Evolutionary conservation across 2,888 invertebrate species (phyloP), one percentile per base, ranked within the genome.

Genomic region (Drosophila phalerata): DNA sequence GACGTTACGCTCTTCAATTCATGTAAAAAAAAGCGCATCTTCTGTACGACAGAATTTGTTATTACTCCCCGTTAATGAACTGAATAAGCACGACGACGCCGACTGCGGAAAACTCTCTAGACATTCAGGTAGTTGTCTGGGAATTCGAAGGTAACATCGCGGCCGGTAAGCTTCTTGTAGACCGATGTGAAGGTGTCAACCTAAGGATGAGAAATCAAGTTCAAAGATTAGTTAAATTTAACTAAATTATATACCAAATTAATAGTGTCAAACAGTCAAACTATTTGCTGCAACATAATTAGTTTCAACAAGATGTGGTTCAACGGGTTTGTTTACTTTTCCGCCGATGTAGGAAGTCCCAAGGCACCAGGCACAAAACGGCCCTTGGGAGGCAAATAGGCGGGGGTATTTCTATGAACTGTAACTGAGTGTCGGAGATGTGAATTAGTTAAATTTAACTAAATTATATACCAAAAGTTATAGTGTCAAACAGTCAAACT

Each of bases 121-220:
- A 87, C 88, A 82, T 93, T 97, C 96, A 97, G 96, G 95, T 97
- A 97, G 90, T 98, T 97, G 94, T 99, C 99, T 77, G 99, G 99
- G 94, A 99, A 99, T 94, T 99, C 99, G 93, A 99, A 99, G 85
- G 96, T 97, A 68, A 99, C 99, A 94, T 99, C 98, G 93, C 99
- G 97, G 88, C 99, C 99, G 89, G 99, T 99, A 90, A 99, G 94
- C 94, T 98, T 98, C 95, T 99, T 99, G 95, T 99, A 99, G 81
- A 99, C 98, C 77, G 98, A 97, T 90, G 97, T 96, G 94, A 99
- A 99, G 77, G 99, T 99, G 92, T 99, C 99, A 90, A 98, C 96
- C 98, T 98, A 94, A 47, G 94, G 95, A 3, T 2, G 22, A 45
- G 83, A 79, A 62, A 78, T 63, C 48, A 61, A 30, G 56, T 51